Base-by-base conservation (phyloP, 2,888 invertebrate species). In the Tribolium freemani region DNA sequence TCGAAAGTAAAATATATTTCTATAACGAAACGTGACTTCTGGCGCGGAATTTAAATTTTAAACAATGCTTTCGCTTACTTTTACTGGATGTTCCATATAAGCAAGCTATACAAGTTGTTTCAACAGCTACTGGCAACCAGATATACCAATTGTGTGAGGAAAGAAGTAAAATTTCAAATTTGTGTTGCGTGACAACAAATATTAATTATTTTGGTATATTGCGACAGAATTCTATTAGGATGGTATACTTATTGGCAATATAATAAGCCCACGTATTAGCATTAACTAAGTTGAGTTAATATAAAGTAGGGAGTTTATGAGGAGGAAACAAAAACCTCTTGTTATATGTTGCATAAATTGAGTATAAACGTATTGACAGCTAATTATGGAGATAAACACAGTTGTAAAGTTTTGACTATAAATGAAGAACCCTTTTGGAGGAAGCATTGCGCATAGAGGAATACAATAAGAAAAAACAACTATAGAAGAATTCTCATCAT, bases 401-500 rank as follows among this genome's bases (percentile, higher is more conserved):
- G 45, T 44, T 58, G 20, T 45, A 58, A 45, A 58, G 58, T 31
- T n/a, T 63, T n/a, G 8, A n/a, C 6, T 38, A 38, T n/a, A 38
- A 38, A 38, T n/a, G 1, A 38, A 6, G 8, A 38, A n/a, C 38
- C 38, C 38, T n/a, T 38, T 38, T 38, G 9, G n/a, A 38, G 8
- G 3, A 3, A 26, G 4, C 26, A 30, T 56, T 26, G 26, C 31
- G 8, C 16, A 31, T 38, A 38, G 11, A 53, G 38, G 38, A 38
- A 38, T 38, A 16, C 16, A 45, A 58, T 20, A 44, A 58, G 38
- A 38, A 60, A 60, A 60, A 45, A 26, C 21, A 60, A 48, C 46
- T 46, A 60, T 60, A 31, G 48, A 67, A 71, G 66, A 58, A 71
- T 71, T 58, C 61, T 54, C 51, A 68, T 67, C 31, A 71, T 51